These are phyloP conservation scores for Trinorchestia longiramus DNA, from an alignment of 1,140 invertebrate species.

Conservation along the genomic window DNA sequence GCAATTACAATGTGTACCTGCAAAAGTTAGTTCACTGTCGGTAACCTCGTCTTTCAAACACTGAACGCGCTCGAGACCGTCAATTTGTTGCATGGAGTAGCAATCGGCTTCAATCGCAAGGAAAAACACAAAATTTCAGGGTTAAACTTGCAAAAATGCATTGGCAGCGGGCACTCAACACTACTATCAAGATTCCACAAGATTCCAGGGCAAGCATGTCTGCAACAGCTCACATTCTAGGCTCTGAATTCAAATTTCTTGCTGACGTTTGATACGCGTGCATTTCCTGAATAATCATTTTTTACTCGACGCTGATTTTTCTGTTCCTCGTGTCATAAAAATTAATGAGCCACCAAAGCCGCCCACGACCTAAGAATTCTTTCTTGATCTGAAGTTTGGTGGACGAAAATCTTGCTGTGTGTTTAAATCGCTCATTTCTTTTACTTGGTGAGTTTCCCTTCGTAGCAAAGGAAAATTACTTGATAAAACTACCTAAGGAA, in stretches of 20 bases:
- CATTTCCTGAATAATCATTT: neutral
- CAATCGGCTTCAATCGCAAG: neutral
- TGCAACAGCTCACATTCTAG: neutral
- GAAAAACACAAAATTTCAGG: neutral
- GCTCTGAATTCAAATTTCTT: neutral
- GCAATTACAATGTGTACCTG: neutral
- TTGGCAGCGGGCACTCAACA: neutral
- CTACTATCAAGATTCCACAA: neutral
- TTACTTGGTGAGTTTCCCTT: neutral
- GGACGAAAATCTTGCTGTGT: neutral
- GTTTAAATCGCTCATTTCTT: neutral
- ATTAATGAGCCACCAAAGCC: neutral
- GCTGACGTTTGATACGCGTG: neutral
- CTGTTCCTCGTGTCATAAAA: neutral
- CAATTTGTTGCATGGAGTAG: neutral
- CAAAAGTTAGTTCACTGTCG: neutral
- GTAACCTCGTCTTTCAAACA: neutral
- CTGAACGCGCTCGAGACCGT: neutral
- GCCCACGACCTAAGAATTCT: neutral
- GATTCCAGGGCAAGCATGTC: neutral
- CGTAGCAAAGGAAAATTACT: neutral
- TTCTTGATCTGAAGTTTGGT: neutral
- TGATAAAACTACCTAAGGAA: neutral
- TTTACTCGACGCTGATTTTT: neutral
- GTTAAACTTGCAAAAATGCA: neutral